These are phyloP conservation scores for Saiga tatarica DNA, from an alignment of 2,113 vertebrate genomes.

Conservation along the genomic window DNA sequence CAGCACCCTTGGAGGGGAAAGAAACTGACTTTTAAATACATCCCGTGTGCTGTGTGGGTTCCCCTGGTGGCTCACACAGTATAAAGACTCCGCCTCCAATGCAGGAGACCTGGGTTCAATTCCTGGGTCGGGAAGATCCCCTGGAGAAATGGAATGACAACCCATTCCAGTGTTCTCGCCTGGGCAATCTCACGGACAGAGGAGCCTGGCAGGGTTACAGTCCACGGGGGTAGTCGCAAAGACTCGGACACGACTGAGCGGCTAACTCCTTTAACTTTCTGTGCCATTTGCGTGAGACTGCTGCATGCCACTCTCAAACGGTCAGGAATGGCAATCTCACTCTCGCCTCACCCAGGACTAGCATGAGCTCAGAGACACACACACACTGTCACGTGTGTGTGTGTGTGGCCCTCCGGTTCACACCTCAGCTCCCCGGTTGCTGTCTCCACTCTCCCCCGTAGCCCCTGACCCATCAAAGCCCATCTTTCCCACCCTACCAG, in stretches of 20 bases:
- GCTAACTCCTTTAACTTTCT: neutral
- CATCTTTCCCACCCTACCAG: neutral
- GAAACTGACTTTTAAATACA: neutral
- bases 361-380: neutral
- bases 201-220: neutral
- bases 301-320: too few relatives aligned
- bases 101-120: neutral
- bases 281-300: neutral
- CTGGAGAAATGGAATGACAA: neutral
- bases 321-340: fast-evolving
- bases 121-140: neutral
- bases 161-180: neutral
- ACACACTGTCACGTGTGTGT: fast-evolving
- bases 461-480: fast-evolving
- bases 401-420: fast-evolving
- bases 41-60: fast-evolving
- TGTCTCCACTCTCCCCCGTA: fast-evolving
- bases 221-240: fast-evolving
- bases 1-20: neutral
- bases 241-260: fast-evolving
- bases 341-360: fast-evolving
- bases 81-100: neutral
- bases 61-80: neutral
- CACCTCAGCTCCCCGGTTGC: fast-evolving
- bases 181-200: neutral